Evolutionary conservation across 2,888 invertebrate genomes (phyloP), one percentile per base, ranked within the genome.

Genomic region (Notodromas monacha): DNA sequence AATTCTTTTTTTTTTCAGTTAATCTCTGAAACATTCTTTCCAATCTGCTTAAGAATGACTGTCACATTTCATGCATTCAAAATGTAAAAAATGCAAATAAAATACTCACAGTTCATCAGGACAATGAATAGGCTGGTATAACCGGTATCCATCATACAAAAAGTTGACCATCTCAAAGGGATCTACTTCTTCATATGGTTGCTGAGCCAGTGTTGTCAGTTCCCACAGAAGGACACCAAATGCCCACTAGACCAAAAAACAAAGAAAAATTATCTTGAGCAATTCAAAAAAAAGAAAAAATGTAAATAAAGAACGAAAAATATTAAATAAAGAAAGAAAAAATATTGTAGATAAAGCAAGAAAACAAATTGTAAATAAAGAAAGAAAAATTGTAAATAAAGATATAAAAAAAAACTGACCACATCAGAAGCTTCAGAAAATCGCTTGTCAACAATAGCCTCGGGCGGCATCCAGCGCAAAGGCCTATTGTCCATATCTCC

Each of bases 401-500:
- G 6, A 21, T 21, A 21, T 21, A 21, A n/a, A 21, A 8, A n/a
- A n/a, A 21, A n/a, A 21, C 61, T 60, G 53, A 76, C 77, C 59
- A 84, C 74, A 49, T 92, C 89, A 8, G 76, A 73, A 27, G 74
- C 68, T 1, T 69, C 64, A 15, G 70, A 69, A 49, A 84, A 86
- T 41, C 68, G 65, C 43, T 73, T 67, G 44, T 69, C 68, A 28
- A 68, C 58, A 30, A 86, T 52, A 35, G 77, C 69, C 50, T 92
- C 92, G 28, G 81, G 56, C 1, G 89, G 73, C 43, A 89, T 56
- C 89, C 89, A 92, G 50, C 89, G 89, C 40, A 92, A 68, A 0
- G 92, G 89, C 37, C 86, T 61, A 53, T 86, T 84, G 50, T 86
- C 84, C 43, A 86, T 86, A 55, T 89, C 86, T 1, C 81, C 86